Evolutionary conservation across 92 coral and sea anemone species (phyloP), one percentile per base, ranked within the genome.

Genomic region (Bergia sp.): DNA sequence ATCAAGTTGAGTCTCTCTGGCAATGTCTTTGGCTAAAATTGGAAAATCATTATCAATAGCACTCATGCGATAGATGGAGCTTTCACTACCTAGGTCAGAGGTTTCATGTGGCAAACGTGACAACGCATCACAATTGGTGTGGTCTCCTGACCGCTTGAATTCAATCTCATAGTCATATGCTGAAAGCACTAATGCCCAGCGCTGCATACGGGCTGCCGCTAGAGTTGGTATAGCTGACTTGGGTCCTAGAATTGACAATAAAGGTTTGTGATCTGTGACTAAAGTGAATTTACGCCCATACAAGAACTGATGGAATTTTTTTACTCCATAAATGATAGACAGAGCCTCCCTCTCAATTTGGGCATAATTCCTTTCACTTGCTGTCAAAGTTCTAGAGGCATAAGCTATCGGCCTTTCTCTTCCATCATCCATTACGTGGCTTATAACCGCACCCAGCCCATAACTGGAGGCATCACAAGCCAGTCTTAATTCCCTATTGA

Each of bases 101-200:
- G 3, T 7, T 23, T 57, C 55, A 18, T 76, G 76, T 13, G 88
- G 88, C 4, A 85, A 15, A 2, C 65, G 10, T 1, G 88, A 85
- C 4, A 85, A 40, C 4, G 90, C 89, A 82, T 92, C 88, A 86
- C 87, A 79, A 45, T 92, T 80, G 20, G 80, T 71, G 73, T 92
- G 95, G 4, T 90, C 82, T 44, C 71, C 84, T 41, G 94, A 93
- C 9, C 84, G 29, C 1, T 66, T 65, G 50, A 38, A 93, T 23
- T 77, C 85, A 37, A 91, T 89, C 15, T 93, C 82, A 74, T 85
- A 93, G 50, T 88, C 89, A 77, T 89, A 91, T 45, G 93, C 95
- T 2, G 93, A 91, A 55, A 92, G 87, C 5, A 90, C 86, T 20
- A 91, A 10, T 2, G 93, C 90, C 89, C 90, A 91, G 11, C 91